These are phyloP conservation scores for Microtus richardsoni DNA, from an alignment of 2,113 vertebrate species.

Conservation along the genomic window DNA sequence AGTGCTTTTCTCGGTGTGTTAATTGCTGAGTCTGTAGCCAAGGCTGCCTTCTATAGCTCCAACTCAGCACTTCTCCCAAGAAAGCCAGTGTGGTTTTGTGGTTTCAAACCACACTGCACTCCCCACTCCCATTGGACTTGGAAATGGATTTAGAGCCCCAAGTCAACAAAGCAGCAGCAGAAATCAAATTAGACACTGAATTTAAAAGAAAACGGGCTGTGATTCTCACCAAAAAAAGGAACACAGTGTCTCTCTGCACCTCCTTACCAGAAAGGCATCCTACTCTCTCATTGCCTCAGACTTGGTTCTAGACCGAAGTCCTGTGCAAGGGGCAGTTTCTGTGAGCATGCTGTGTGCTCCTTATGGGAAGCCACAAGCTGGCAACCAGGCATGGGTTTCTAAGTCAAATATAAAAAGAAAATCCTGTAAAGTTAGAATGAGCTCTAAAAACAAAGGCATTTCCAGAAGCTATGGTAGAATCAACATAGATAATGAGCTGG, in stretches of 20 bases:
- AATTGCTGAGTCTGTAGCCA: constrained; percentile 26
- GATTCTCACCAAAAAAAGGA: not conserved
- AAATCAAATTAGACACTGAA: constrained; percentile 38
- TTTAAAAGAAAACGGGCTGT: not conserved
- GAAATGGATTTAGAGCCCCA: not conserved
- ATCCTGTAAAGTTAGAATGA: not conserved
- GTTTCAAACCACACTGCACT: not conserved
- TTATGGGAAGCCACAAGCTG: not conserved
- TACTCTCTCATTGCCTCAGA: not conserved
- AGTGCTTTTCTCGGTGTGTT: constrained; percentile 18
- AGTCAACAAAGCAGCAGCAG: constrained; percentile 47
- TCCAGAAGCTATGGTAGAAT: not conserved
- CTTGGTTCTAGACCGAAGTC: not conserved
- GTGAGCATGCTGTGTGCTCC: not conserved
- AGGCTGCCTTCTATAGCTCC: not conserved
- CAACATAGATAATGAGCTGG: not conserved
- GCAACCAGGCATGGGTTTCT: not conserved
- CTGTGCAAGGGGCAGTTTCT: rapidly evolving
- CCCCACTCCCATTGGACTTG: constrained; percentile 34
- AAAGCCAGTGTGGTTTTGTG: constrained; percentile 46
- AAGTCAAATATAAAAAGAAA: not conserved
- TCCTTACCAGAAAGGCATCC: not conserved
- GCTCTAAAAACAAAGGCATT: not conserved
- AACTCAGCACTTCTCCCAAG: constrained; percentile 62
- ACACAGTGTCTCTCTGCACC: not conserved